Conservation (phyloP, 2,888 invertebrate species). For the Tetranychus piercei region DNA sequence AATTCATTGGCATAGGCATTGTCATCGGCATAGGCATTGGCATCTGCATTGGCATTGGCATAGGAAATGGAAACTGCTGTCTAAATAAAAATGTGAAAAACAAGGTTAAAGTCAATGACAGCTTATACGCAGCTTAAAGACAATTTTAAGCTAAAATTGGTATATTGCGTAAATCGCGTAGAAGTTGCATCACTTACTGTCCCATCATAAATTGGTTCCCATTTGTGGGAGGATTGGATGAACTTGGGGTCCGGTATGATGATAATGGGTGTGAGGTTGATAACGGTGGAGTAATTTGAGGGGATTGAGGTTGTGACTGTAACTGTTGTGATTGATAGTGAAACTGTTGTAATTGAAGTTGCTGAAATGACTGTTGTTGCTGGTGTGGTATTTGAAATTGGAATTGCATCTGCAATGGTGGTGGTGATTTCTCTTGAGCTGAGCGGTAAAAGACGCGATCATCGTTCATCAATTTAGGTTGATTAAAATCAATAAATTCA, state of each 20-base stretch:
- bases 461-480: background rate
- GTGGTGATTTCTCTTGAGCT: background rate
- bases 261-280: background rate
- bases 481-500: background rate
- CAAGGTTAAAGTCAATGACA: too few species aligned
- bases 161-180: background rate
- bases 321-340: background rate
- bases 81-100: too few species aligned
- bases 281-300: background rate
- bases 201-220: background rate
- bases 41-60: background rate
- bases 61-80: background rate
- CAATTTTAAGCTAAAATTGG: background rate
- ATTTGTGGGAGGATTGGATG: background rate
- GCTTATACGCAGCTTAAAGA: too few species aligned
- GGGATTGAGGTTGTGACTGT: background rate
- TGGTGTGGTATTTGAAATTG: background rate
- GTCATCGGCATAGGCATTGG: background rate
- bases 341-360: background rate
- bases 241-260: background rate
- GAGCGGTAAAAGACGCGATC: background rate
- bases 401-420: background rate
- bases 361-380: background rate
- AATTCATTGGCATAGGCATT: background rate
- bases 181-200: background rate